These are phyloP conservation scores for Sebastes fasciatus DNA, from an alignment of 2,113 vertebrate genomes.

Conservation along the genomic window DNA sequence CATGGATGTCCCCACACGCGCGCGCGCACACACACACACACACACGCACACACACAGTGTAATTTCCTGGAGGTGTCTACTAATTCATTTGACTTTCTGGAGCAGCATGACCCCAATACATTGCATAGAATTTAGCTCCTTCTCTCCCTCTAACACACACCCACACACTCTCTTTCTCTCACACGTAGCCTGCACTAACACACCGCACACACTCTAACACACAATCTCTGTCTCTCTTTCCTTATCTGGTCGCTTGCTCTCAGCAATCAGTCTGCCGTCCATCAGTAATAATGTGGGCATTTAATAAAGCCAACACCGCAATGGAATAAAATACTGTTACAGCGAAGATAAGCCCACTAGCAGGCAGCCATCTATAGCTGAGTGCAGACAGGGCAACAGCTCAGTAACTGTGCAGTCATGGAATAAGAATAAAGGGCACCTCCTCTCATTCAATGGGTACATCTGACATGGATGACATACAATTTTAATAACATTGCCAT, in stretches of 20 bases:
- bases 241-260: constrained; percentile 69
- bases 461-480: constrained; percentile 34
- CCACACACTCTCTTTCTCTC: constrained; percentile 28
- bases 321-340: constrained; percentile 67
- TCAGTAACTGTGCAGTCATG: constrained; percentile 33
- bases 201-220: background rate
- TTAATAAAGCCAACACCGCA: constrained; percentile 75
- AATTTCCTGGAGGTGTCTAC: constrained; percentile 71
- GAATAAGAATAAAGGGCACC: constrained; percentile 38
- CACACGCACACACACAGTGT: constrained; percentile 21
- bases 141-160: constrained; percentile 22
- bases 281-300: constrained; percentile 73
- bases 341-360: constrained; percentile 64
- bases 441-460: constrained; percentile 15
- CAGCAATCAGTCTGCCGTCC: constrained; percentile 66
- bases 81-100: constrained; percentile 77
- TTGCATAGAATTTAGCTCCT: constrained; percentile 37
- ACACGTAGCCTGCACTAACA: background rate
- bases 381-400: constrained; percentile 51
- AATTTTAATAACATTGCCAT: constrained; percentile 43
- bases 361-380: constrained; percentile 42
- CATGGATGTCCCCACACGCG: background rate
- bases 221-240: constrained; percentile 35
- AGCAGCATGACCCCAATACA: constrained; percentile 70
- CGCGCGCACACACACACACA: constrained; percentile 8